These are phyloP conservation scores for Macrophya alboannulata DNA, from an alignment of 2,888 invertebrate genomes.

Conservation along the genomic window DNA sequence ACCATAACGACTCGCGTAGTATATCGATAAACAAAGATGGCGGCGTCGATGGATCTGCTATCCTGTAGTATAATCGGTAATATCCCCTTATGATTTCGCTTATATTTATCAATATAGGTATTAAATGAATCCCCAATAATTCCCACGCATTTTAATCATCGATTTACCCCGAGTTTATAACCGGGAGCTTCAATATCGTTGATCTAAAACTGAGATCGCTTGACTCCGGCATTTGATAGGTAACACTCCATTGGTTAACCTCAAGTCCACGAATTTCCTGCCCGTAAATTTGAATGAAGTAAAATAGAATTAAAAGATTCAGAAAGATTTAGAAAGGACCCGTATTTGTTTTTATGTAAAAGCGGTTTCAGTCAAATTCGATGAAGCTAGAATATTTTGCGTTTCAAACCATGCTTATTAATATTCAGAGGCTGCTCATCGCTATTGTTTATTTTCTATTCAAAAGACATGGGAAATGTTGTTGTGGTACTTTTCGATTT, in stretches of 20 bases:
- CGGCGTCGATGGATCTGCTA: constrained; percentile 74
- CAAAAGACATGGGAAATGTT: too few relatives aligned
- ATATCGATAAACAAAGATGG: constrained; percentile 67
- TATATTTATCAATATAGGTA: background rate
- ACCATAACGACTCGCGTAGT: constrained; percentile 33
- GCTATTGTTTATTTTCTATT: too few relatives aligned
- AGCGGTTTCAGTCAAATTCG: too few relatives aligned
- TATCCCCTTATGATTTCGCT: background rate
- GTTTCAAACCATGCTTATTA: too few relatives aligned
- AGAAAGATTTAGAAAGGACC: background rate
- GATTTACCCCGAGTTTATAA: background rate
- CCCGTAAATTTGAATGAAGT: constrained; percentile 14
- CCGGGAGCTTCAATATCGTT: background rate
- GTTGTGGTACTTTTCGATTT: too few relatives aligned
- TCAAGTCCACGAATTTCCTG: constrained; percentile 30
- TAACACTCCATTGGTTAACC: background rate
- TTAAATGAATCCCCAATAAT: background rate
- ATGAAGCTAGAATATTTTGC: too few relatives aligned
- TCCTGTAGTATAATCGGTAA: constrained; percentile 77
- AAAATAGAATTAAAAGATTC: background rate
- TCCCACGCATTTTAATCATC: background rate
- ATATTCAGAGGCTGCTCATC: too few relatives aligned
- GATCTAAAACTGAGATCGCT: background rate
- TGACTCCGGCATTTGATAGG: background rate
- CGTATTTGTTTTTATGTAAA: too few relatives aligned